These are phyloP conservation scores for Myotis findleyi DNA, from an alignment of 2,797 vertebrate species.

Conservation along the genomic window DNA sequence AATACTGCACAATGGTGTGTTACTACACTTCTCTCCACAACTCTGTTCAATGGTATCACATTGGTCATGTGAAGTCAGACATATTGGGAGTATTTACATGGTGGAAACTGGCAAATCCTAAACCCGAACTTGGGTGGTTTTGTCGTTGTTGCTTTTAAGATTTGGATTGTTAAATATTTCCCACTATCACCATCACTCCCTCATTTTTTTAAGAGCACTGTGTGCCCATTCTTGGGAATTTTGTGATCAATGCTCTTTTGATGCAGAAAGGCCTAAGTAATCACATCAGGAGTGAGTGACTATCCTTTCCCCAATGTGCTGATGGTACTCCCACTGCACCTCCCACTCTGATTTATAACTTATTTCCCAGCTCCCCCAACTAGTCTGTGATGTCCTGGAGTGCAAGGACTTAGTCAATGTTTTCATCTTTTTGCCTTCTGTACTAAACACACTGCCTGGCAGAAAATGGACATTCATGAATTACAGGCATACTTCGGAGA, in stretches of 20 bases:
- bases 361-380: background rate
- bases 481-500: background rate
- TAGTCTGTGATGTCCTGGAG: background rate
- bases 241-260: background rate
- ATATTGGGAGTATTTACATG: background rate
- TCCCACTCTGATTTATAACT: background rate
- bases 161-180: background rate
- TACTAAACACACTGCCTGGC: background rate
- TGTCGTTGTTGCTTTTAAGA: background rate
- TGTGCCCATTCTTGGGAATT: background rate
- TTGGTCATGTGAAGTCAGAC: background rate
- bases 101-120: background rate
- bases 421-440: background rate
- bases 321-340: background rate
- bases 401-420: background rate
- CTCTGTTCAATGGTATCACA: background rate
- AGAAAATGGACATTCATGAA: background rate
- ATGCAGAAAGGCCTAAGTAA: background rate
- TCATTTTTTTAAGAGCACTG: background rate
- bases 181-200: background rate
- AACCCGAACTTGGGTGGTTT: background rate
- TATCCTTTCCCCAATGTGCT: background rate
- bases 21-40: background rate
- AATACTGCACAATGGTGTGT: background rate
- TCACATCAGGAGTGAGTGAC: background rate